Evolutionary conservation across 2,888 invertebrate genomes (phyloP).

Genomic region (Stenolophus ochropezus): DNA sequence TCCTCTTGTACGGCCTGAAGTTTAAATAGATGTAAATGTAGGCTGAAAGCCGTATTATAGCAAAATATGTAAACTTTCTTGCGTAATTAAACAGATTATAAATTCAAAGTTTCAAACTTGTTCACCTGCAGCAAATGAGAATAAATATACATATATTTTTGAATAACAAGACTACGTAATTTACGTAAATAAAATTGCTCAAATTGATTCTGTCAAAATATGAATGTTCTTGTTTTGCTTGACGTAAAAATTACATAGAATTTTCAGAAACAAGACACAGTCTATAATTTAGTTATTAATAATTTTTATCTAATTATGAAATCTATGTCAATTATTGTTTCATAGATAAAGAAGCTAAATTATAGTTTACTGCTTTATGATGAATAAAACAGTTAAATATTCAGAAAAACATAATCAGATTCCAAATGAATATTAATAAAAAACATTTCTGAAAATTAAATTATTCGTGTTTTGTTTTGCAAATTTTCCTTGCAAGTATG

Average conservation of each 20-base stretch:
- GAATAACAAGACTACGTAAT: not conserved
- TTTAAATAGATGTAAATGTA: constrained; percentile 21
- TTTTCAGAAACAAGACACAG: not conserved
- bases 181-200: not conserved
- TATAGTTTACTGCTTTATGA: not conserved
- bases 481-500: too few species aligned
- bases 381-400: not conserved
- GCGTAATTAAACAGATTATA: constrained; percentile 25
- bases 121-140: constrained; percentile 1
- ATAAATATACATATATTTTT: not conserved
- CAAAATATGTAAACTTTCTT: constrained; percentile 10
- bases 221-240: not conserved
- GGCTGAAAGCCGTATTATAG: constrained; percentile 8
- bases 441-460: too few species aligned
- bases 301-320: not conserved
- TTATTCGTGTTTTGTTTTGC: too few species aligned
- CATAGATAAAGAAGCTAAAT: not conserved
- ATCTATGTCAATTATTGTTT: not conserved
- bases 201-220: not conserved
- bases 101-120: constrained; percentile 12
- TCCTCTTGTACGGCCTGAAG: not conserved
- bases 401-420: not conserved
- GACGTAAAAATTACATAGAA: not conserved
- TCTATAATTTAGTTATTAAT: not conserved
- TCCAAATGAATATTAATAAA: too few species aligned